Evolutionary conservation across 1,140 invertebrate species (phyloP), one percentile per base, ranked within the genome.

Genomic region (Spodoptera frugiperda): DNA sequence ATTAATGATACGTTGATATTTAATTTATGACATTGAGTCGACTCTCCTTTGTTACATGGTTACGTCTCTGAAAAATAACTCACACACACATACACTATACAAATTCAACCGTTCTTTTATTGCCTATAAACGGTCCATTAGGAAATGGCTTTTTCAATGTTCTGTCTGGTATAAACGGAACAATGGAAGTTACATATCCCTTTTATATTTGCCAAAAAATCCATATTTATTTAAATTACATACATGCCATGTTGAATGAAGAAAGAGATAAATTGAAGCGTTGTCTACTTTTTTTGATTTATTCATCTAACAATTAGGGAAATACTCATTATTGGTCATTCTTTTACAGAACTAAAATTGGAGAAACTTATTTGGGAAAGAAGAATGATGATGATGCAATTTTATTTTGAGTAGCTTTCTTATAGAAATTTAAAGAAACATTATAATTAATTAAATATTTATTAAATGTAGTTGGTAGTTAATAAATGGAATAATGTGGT

Each of bases 101-200:
- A 55, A 72, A 72, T 57, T 72, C 70, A 14, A 57, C 3, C 15
- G 70, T 39, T 72, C 39, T 57, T 57, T 72, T 72, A 72, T 72
- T 72, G 33, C 15, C 39, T 25, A 39, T 72, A 72, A 46, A 55
- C 54, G 17, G 17, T 72, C 70, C 70, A 72, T 72, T 72, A 72
- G 54, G 70, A 46, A 72, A 72, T 48, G 39, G 49, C 17, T 72
- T 57, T 72, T 65, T 67, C n/a, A 48, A 54, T 67, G 15, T 61
- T 65, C 19, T 75, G 25, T 53, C 30, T 10, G 48, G 59, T 61
- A 54, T n/a, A 54, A 75, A 59, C 65, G 25, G 59, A 63, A 39
- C 49, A 54, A 51, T 57, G 39, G 15, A 46, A 44, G 21, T 17
- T 11, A 49, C 21, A 54, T 33, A 30, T 53, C 1, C 49, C 12